Evolutionary conservation across 37 sponge, comb jelly and placozoan genomes (phyloP).

Genomic region (Aphrocallistes beatrix): DNA sequence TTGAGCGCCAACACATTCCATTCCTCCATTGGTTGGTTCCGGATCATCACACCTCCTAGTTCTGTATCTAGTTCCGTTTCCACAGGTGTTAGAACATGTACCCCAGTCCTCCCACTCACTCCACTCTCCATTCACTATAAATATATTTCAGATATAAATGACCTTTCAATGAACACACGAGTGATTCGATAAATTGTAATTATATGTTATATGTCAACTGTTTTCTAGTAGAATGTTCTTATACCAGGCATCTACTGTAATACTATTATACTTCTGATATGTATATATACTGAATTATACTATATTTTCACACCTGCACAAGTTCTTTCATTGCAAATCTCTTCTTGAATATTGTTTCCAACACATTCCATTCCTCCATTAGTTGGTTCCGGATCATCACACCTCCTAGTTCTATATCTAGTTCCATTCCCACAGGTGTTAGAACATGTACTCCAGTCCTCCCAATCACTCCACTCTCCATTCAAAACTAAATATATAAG

Average conservation of each 20-base stretch:
- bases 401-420: not conserved
- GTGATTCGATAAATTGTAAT: no score
- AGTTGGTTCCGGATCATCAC: not conserved
- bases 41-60: not conserved
- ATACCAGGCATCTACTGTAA: not conserved
- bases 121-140: not conserved
- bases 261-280: not conserved
- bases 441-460: not conserved
- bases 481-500: not conserved
- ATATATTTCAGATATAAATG: no score
- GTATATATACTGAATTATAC: not conserved
- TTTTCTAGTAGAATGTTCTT: no score
- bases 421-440: not conserved
- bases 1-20: not conserved
- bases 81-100: not conserved
- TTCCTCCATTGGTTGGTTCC: slow-evolving; percentile 10
- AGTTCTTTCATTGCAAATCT: not conserved
- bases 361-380: not conserved
- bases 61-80: not conserved
- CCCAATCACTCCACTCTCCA: slow-evolving; percentile 13
- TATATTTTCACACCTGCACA: not conserved
- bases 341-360: not conserved
- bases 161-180: no score
- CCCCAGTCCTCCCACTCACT: slow-evolving; percentile 9
- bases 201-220: no score